phyloP scores from a whole-genome alignment of 2,888 invertebrate species.

The Lasiommata megera region DNA sequence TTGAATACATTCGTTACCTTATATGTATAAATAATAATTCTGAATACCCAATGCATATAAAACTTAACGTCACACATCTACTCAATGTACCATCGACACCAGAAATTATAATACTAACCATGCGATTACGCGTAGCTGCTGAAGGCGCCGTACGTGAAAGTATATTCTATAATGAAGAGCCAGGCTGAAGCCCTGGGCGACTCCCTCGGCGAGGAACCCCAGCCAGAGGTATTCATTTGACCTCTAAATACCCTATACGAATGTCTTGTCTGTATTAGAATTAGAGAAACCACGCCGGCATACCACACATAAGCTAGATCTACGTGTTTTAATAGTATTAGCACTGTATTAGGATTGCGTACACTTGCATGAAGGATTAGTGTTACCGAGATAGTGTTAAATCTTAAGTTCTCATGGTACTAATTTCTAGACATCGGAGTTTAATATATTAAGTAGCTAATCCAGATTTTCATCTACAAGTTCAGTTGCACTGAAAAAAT shows the following conservation, averaged over 20 bases:
- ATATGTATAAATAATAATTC: too few species aligned
- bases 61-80: neutral
- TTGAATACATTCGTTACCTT: too few species aligned
- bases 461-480: too few species aligned
- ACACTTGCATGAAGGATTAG: too few species aligned
- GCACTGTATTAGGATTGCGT: too few species aligned
- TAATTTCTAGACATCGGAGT: too few species aligned
- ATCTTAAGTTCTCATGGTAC: too few species aligned
- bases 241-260: slow-evolving; percentile 9
- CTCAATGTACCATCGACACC: neutral
- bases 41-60: neutral
- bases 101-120: slow-evolving; percentile 17
- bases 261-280: slow-evolving; percentile 7
- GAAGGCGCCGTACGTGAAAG: slow-evolving; percentile 98
- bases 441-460: too few species aligned
- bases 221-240: slow-evolving; percentile 61
- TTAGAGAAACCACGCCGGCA: neutral
- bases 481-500: too few species aligned
- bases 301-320: neutral
- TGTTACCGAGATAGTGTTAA: too few species aligned
- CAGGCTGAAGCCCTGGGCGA: slow-evolving; percentile 85
- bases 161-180: slow-evolving; percentile 97
- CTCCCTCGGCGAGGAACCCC: slow-evolving; percentile 77
- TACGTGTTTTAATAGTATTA: neutral
- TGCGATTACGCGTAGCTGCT: slow-evolving; percentile 85